Evolutionary conservation across 2,797 vertebrate species (phyloP).

Genomic region (Parotocinclus haroldoi): DNA sequence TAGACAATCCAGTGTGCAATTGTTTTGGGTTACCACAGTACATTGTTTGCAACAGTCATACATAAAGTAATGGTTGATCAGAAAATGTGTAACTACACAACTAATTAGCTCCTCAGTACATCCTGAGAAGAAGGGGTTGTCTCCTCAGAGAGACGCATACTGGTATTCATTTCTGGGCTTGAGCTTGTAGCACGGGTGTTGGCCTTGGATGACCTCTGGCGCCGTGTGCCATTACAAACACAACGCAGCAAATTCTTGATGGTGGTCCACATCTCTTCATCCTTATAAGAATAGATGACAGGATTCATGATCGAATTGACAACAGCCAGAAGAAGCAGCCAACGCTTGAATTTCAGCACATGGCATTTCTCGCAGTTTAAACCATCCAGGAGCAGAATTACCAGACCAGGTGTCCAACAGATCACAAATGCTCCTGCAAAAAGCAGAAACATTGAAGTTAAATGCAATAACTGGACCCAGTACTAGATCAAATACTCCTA

Average conservation of each 20-base stretch:
- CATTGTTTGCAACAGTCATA: neutral
- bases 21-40: neutral
- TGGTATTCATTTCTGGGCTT: conserved; percentile 60
- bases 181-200: conserved; percentile 64
- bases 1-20: neutral
- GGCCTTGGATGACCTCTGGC: conserved; percentile 68
- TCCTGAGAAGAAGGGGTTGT: conserved; percentile 55
- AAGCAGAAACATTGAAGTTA: conserved; percentile 2
- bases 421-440: conserved; percentile 88
- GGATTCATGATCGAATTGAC: conserved; percentile 96
- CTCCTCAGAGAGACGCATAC: conserved; percentile 64
- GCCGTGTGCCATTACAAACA: conserved; percentile 69
- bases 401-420: conserved; percentile 94
- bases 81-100: neutral
- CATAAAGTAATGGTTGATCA: neutral
- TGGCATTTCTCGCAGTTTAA: conserved; percentile 79
- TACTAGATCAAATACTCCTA: no score
- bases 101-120: conserved; percentile 58
- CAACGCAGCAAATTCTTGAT: conserved; percentile 87
- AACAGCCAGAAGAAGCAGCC: conserved; percentile 90
- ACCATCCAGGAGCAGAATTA: conserved; percentile 87
- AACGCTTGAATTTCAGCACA: conserved; percentile 81
- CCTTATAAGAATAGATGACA: conserved; percentile 96
- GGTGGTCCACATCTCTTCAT: conserved; percentile 93
- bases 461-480: neutral